These are phyloP conservation scores for Papilio helenus DNA, from an alignment of 1,140 invertebrate species.

Conservation along the genomic window DNA sequence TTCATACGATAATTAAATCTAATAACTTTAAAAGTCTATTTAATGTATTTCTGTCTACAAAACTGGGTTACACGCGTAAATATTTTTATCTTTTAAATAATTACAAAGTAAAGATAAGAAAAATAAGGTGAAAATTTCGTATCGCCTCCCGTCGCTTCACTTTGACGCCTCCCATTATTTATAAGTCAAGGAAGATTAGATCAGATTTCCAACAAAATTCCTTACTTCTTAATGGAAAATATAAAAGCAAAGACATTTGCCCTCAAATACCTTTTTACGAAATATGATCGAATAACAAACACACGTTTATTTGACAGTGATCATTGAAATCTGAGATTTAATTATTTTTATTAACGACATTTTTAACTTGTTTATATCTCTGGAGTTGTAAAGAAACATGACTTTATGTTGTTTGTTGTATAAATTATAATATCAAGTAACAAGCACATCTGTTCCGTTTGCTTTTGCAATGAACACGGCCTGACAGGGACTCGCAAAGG, in stretches of 20 bases:
- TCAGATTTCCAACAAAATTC: slow-evolving; percentile 22
- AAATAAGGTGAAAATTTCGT: not conserved
- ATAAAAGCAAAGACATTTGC: slow-evolving; percentile 12
- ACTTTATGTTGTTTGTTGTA: not conserved
- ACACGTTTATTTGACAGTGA: not conserved
- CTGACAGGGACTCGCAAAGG: not conserved
- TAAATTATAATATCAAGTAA: not conserved
- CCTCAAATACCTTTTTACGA: slow-evolving; percentile 19
- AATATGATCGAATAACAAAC: slow-evolving; percentile 12
- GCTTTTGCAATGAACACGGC: not conserved
- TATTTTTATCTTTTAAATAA: slow-evolving; percentile 10
- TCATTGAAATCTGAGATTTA: not conserved
- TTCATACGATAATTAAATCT: not conserved
- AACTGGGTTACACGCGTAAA: not conserved
- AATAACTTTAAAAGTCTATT: not conserved
- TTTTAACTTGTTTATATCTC: not conserved
- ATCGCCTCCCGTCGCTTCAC: slow-evolving; percentile 10
- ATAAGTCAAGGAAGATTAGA: slow-evolving; percentile 26
- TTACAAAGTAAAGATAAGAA: slow-evolving; percentile 7
- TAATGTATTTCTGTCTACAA: not conserved
- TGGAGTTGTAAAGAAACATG: not conserved
- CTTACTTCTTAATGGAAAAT: slow-evolving; percentile 12
- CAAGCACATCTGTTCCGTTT: not conserved
- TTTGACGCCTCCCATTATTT: slow-evolving; percentile 25
- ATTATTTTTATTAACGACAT: not conserved